Conservation (phyloP, 2,888 invertebrate genomes). For the Sceliomorpha sp. region DNA sequence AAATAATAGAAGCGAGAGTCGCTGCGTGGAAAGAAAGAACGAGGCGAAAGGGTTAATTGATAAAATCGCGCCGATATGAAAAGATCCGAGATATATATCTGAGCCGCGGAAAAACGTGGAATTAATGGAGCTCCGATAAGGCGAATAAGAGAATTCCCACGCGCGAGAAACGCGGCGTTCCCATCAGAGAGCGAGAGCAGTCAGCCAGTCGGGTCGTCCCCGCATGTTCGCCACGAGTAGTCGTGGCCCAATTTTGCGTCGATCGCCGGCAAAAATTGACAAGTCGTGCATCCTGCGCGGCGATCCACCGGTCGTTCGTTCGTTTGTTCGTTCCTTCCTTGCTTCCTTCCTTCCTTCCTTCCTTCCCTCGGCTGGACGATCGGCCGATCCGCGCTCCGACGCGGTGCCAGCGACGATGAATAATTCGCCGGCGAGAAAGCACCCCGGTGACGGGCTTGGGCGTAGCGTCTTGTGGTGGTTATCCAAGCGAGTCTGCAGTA, state of each 20-base stretch:
- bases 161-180: conserved; percentile 52
- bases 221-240: conserved; percentile 19
- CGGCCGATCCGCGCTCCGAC: no score
- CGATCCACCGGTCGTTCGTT: no score
- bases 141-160: conserved; percentile 55
- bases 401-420: conserved; percentile 1
- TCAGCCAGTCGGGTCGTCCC: conserved; percentile 29
- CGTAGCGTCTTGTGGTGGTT: conserved; percentile 44
- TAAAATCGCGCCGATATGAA: conserved; percentile 54
- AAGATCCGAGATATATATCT: conserved; percentile 51
- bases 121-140: conserved; percentile 54
- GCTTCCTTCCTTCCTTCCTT: no score
- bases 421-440: conserved; percentile 14
- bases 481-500: conserved; percentile 68
- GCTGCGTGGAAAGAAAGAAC: no score
- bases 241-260: conserved; percentile 50
- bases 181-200: conserved; percentile 39
- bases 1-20: no score
- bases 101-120: conserved; percentile 52
- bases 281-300: conserved; percentile 23
- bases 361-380: no score
- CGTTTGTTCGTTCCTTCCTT: no score
- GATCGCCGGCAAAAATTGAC: conserved; percentile 27
- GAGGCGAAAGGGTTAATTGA: conserved; percentile 36
- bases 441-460: conserved; percentile 68